Evolutionary conservation across 1,140 invertebrate genomes (phyloP).

Genomic region (Laupala kohalensis): DNA sequence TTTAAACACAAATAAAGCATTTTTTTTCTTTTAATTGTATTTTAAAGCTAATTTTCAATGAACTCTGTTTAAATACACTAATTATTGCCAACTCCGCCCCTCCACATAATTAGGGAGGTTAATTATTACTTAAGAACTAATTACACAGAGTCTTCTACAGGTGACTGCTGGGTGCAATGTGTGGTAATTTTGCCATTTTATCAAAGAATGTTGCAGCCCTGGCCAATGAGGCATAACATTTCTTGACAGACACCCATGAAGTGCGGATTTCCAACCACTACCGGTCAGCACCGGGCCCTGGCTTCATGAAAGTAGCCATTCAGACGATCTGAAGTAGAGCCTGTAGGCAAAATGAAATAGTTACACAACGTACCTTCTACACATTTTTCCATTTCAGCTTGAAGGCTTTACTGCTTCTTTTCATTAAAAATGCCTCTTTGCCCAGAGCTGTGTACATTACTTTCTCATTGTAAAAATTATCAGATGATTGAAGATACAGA

Average conservation of each 20-base stretch:
- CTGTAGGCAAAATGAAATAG: background rate
- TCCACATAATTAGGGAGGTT: background rate
- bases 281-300: background rate
- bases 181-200: background rate
- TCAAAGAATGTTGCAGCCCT: background rate
- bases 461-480: background rate
- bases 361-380: background rate
- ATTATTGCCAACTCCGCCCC: background rate
- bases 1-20: background rate
- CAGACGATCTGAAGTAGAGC: background rate
- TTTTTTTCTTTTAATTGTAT: background rate
- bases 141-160: background rate
- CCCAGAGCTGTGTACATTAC: background rate
- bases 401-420: background rate
- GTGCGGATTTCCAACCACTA: background rate
- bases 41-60: background rate
- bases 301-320: background rate
- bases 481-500: background rate
- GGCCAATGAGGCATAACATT: background rate
- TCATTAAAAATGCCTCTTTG: background rate
- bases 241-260: background rate
- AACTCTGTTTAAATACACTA: background rate
- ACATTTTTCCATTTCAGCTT: background rate
- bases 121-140: background rate
- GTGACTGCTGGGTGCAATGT: background rate